Base-by-base conservation (phyloP, 1,140 invertebrate genomes). In the Psilanteris sp. region DNA sequence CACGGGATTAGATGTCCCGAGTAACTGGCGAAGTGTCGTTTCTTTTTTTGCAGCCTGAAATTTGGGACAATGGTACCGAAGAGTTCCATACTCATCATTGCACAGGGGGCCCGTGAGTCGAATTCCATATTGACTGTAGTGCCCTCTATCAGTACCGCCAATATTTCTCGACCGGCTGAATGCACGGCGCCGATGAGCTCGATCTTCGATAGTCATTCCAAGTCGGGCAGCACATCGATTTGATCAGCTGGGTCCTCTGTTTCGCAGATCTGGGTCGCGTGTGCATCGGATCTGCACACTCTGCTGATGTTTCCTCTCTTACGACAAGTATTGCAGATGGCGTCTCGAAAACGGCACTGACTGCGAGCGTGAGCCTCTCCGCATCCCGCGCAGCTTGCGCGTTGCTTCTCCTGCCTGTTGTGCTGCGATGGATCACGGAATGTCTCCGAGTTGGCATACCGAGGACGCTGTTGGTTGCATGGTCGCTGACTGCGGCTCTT, bases 91-190 rank as follows among this genome's bases (percentile, higher is more conserved):
- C 32, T 61, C 0, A 75, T 61, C 1, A 75, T 70, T 11, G 11
- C 14, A 26, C 54, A 70, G 0, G 72, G 72, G 0, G 72, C 66
- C 4, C 59, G 66, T 8, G 31, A 32, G 31, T 36, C 39, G 4
- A 61, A 4, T 27, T 61, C 55, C 41, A 61, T 61, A 10, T 46
- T 9, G 10, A 55, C 7, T 1, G 13, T 27, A 8, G 5, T 0
- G 2, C 59, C 59, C 1, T 73, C 26, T 5, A 73, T 66, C 1
- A n/a, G 9, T 1, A 73, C 68, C 2, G 18, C 8, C 3, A 73
- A 8, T 18, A 55, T 31, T 8, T 18, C 5, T 16, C 15, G 4
- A 3, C 15, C 15, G 4, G 15, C 1, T 16, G 24, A 46, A 8
- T 2, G 9, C 0, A 46, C 26, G 5, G 26, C 4, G 8, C 14